Conservation (phyloP, 2,797 vertebrate species). For the Syngnathus acus region DNA sequence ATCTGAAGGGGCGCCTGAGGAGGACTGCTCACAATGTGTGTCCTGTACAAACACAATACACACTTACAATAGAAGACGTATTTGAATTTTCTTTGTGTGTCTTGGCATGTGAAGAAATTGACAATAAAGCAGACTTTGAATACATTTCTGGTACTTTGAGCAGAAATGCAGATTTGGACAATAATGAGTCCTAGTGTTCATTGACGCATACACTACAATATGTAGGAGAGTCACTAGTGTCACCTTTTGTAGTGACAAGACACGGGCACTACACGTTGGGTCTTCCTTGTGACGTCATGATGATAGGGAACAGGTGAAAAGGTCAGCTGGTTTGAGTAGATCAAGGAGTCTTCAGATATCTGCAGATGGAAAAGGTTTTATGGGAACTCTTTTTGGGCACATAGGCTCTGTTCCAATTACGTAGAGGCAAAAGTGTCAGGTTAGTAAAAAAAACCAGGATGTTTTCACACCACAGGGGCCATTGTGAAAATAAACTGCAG, state of each 20-base stretch:
- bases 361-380: background rate
- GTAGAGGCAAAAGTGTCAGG: too few relatives aligned
- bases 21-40: constrained; percentile 33
- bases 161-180: background rate
- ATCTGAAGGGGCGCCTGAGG: background rate
- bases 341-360: constrained; percentile 29
- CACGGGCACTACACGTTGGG: constrained; percentile 25
- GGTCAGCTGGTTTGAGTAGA: constrained; percentile 43
- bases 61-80: too few relatives aligned
- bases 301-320: constrained; percentile 14
- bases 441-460: too few relatives aligned
- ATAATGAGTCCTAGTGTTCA: background rate
- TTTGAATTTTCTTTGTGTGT: too few relatives aligned
- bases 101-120: too few relatives aligned
- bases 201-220: background rate
- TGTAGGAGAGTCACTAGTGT: background rate
- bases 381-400: background rate
- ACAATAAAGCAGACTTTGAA: too few relatives aligned
- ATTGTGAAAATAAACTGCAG: too few relatives aligned
- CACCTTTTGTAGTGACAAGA: constrained; percentile 48
- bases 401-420: too few relatives aligned
- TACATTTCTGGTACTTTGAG: too few relatives aligned
- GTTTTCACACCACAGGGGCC: too few relatives aligned
- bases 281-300: constrained; percentile 22
- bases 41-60: constrained; percentile 15